A percentile compares a stretch with the other conserved stretches of the same genome.
Evolutionary conservation across 2,888 invertebrate genomes (phyloP).

Genomic region (Notocelia uddmanniana): DNA sequence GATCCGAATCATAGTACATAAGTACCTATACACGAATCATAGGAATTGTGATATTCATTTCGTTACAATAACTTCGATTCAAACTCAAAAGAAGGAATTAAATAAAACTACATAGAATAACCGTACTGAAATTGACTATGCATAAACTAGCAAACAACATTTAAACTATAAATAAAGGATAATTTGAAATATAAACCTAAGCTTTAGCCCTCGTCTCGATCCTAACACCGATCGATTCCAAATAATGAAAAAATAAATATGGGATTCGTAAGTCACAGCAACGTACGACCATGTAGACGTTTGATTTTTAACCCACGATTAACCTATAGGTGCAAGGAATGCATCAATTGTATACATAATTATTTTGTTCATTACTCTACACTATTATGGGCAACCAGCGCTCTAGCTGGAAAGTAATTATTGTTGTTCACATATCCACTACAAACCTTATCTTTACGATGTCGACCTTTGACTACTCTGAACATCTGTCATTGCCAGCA

Average conservation of each 20-base stretch:
- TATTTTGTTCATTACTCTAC: background rate
- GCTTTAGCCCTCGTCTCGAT: too few relatives aligned
- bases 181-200: background rate
- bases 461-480: background rate
- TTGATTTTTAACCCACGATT: conserved; percentile 13
- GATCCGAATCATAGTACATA: background rate
- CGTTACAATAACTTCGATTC: background rate
- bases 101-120: background rate
- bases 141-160: background rate
- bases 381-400: background rate
- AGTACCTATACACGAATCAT: background rate
- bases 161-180: background rate
- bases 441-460: background rate
- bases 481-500: background rate
- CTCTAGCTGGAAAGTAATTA: background rate
- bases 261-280: background rate
- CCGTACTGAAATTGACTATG: background rate
- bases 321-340: conserved; percentile 5
- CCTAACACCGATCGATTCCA: too few relatives aligned
- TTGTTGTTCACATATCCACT: too few relatives aligned
- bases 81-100: background rate
- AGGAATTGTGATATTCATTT: background rate
- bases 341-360: background rate
- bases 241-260: background rate
- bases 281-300: background rate